These are phyloP conservation scores for Oligia strigilis DNA, from an alignment of 2,888 invertebrate species.

Conservation along the genomic window DNA sequence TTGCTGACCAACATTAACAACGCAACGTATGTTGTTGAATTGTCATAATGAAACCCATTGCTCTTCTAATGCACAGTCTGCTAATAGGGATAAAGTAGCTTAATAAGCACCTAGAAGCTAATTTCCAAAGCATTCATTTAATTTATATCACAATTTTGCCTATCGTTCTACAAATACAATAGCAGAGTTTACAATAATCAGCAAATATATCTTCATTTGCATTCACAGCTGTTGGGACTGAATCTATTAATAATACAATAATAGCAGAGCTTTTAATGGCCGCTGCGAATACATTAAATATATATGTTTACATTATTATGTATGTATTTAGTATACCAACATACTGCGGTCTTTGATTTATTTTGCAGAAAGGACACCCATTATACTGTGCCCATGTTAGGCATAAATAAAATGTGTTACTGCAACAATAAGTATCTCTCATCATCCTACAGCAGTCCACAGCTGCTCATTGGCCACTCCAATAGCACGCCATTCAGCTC, in stretches of 20 bases:
- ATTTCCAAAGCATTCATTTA: neutral
- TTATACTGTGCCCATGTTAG: no score
- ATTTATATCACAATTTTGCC: neutral
- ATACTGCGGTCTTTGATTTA: slow-evolving; percentile 26
- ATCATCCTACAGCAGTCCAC: neutral
- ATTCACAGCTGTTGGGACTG: slow-evolving; percentile 41
- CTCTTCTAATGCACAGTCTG: neutral
- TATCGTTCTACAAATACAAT: slow-evolving; percentile 14
- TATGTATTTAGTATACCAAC: slow-evolving; percentile 31
- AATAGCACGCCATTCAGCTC: neutral
- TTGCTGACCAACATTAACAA: no score
- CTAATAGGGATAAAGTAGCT: neutral
- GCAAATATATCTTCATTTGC: slow-evolving; percentile 52
- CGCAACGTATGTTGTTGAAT: no score
- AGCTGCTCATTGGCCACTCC: neutral
- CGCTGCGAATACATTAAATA: slow-evolving; percentile 28
- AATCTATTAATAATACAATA: slow-evolving; percentile 55
- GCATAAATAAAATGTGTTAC: slow-evolving; percentile 1
- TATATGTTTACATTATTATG: slow-evolving; percentile 25
- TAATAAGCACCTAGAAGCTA: neutral
- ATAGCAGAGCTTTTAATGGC: slow-evolving; percentile 43
- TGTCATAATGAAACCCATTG: no score
- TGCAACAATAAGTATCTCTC: neutral
- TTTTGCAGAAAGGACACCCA: slow-evolving; percentile 7
- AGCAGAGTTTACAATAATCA: slow-evolving; percentile 35